Conservation (phyloP, 2,113 vertebrate species). For the Geococcyx californianus region DNA sequence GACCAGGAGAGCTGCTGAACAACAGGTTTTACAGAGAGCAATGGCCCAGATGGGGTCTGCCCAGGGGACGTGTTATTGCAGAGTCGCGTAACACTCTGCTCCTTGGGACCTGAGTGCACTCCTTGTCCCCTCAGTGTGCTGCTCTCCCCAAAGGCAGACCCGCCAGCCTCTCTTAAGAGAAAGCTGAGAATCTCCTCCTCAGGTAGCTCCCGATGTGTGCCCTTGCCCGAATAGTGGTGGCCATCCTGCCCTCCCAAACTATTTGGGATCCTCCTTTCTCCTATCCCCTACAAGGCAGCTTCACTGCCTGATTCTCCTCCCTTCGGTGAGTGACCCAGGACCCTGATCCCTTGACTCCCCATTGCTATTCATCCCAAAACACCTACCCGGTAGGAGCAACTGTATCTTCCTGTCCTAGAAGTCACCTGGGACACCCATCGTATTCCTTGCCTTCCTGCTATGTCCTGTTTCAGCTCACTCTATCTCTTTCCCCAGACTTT, state of each 20-base stretch:
- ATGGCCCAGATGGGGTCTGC: neutral
- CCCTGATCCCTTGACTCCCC: neutral
- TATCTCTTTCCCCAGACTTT: neutral
- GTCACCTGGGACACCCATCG: neutral
- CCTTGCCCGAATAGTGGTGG: neutral
- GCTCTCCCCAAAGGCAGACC: neutral
- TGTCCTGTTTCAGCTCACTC: neutral
- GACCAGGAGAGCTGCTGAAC: neutral
- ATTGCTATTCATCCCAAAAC: neutral
- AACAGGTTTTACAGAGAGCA: neutral
- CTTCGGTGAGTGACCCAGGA: neutral
- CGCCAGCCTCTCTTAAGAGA: neutral
- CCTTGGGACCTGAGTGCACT: neutral
- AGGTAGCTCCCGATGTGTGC: neutral
- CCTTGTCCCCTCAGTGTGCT: neutral
- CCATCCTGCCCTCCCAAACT: neutral
- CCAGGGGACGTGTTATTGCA: neutral
- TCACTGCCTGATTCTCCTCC: neutral
- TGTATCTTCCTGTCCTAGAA: neutral
- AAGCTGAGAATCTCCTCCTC: neutral
- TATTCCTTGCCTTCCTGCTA: neutral
- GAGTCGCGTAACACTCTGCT: neutral
- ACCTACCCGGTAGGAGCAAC: accelerated
- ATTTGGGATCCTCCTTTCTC: neutral
- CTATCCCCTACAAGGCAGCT: neutral